phyloP scores from a whole-genome alignment of 2,888 invertebrate genomes.

The Blastobasis adustella region DNA sequence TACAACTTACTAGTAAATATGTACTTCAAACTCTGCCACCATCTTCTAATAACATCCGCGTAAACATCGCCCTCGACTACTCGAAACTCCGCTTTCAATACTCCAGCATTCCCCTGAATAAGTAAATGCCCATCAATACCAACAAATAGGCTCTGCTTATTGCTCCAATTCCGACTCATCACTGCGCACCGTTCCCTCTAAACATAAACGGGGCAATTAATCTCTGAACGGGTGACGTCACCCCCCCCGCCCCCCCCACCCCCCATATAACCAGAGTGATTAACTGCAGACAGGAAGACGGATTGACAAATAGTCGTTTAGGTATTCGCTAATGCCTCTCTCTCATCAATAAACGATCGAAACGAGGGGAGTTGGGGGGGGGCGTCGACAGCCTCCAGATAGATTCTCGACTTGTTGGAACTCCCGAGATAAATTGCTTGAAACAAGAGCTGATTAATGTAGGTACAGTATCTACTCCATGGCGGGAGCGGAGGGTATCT shows the following conservation, averaged over 20 bases:
- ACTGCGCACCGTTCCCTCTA: slow-evolving; percentile 33
- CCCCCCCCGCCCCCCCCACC: slow-evolving; percentile 23
- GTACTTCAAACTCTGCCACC: no score
- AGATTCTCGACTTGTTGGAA: slow-evolving; percentile 19
- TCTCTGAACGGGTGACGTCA: slow-evolving; percentile 62
- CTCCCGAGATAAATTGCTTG: slow-evolving; percentile 32
- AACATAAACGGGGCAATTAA: slow-evolving; percentile 67
- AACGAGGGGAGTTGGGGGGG: slow-evolving; percentile 10
- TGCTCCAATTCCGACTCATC: slow-evolving; percentile 52
- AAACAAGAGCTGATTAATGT: slow-evolving; percentile 27
- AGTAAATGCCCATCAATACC: slow-evolving; percentile 1
- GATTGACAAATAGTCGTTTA: slow-evolving; percentile 73
- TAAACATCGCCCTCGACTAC: no score
- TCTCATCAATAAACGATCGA: slow-evolving; percentile 66
- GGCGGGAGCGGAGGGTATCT: no score
- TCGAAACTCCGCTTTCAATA: no score
- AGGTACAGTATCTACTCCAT: background rate
- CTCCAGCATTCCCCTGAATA: background rate
- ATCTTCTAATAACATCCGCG: no score
- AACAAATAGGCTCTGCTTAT: slow-evolving; percentile 15
- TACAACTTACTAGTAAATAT: no score
- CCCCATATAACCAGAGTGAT: slow-evolving; percentile 63
- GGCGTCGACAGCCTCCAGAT: slow-evolving; percentile 24
- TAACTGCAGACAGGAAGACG: slow-evolving; percentile 71
- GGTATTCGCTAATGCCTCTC: slow-evolving; percentile 68